These are phyloP conservation scores for Epinotia demarniana DNA, from an alignment of 2,888 invertebrate genomes.

Conservation along the genomic window DNA sequence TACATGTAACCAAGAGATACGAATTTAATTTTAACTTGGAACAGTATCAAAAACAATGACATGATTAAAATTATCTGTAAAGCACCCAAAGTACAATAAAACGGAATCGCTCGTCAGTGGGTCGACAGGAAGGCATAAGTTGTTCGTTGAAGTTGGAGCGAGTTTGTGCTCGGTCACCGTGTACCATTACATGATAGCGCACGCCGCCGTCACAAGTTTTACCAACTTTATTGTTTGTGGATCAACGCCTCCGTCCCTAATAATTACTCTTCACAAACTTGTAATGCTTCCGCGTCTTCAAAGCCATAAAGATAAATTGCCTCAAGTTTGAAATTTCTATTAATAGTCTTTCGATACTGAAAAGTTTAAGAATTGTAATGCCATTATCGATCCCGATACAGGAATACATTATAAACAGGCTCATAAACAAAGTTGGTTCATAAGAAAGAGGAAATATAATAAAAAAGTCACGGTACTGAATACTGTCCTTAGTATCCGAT, in stretches of 20 bases:
- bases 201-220: conserved; percentile 65
- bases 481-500: conserved; percentile 64
- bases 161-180: conserved; percentile 74
- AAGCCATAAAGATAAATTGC: conserved; percentile 48
- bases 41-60: conserved; percentile 14
- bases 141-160: conserved; percentile 64
- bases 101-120: conserved; percentile 62
- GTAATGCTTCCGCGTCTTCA: conserved; percentile 54
- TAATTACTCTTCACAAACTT: conserved; percentile 63
- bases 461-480: conserved; percentile 42
- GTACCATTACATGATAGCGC: conserved; percentile 71
- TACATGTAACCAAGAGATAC: background rate
- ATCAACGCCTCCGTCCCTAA: conserved; percentile 59
- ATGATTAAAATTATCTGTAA: conserved; percentile 23
- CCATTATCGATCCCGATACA: conserved; percentile 9
- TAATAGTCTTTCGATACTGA: conserved; percentile 20
- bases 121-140: conserved; percentile 58
- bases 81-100: conserved; percentile 41
- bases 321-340: conserved; percentile 23
- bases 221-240: conserved; percentile 70
- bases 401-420: background rate
- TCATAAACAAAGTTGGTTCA: conserved; percentile 20
- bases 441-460: conserved; percentile 37
- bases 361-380: conserved; percentile 9
- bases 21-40: background rate